Evolutionary conservation across 2,113 vertebrate species (phyloP), one percentile per base, ranked within the genome.

Genomic region (Oryzias celebensis): DNA sequence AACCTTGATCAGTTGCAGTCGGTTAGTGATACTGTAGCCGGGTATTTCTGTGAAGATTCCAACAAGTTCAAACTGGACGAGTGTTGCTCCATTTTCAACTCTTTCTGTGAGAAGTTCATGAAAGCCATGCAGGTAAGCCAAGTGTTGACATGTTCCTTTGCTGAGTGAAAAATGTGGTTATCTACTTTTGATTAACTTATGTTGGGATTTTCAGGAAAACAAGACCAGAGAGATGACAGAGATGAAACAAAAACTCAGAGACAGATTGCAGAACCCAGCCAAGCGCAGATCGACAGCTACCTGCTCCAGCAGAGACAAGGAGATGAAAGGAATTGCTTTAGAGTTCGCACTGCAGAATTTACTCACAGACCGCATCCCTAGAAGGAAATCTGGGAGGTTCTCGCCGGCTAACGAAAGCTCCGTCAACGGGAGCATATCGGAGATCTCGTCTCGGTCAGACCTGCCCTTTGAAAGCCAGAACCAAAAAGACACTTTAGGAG

Each of bases 11-110:
- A 73, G 12, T 42, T 93, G 20, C 78, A 82, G 65, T 58, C 75
- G 0, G 51, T 86, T 28, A 91, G 76, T 18, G 74, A 87, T 41
- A 76, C 84, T 6, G 90, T 93, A 58, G 90, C 91, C 0, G 87
- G 90, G 18, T 93, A 91, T 80, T 91, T 92, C 76, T 93, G 92
- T 63, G 92, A 93, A 70, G 90, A 92, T 4, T 81, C 90, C 12
- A 56, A 18, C 20, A 85, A 81, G 49, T 93, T 93, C 71, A 87
- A 75, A 65, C 74, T 93, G 70, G 89, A 93, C 24, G 91, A 92
- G 44, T 92, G 91, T 57, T 92, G 88, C 75, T 81, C 82, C 43
- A 87, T 92, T 74, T 93, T 93, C 70, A 56, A 86, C 42, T 88
- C 85, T 7, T 93, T 93, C 71, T 91, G 91, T 75, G 84, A 91